Evolutionary conservation across 2,797 vertebrate genomes (phyloP), one percentile per base, ranked within the genome.

Genomic region (Choloepus didactylus): DNA sequence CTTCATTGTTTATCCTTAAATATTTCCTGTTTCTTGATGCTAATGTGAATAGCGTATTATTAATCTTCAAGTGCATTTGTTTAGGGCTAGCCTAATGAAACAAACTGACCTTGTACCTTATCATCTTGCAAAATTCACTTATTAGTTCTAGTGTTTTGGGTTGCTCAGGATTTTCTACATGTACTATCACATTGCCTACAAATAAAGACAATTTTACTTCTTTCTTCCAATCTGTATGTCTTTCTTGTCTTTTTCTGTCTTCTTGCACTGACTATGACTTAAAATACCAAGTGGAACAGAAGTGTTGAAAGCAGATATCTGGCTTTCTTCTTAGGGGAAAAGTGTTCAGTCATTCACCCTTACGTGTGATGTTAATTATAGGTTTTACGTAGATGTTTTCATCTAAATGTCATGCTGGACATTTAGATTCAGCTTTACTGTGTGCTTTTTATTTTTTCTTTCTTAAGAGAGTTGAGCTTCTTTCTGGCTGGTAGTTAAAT

Each of bases 91-190:
- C 25, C 79, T 73, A 46, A 46, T 51, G 44, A 67, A 96, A 66
- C 67, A 89, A 92, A 92, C 8, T 60, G 46, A 62, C 4, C 31
- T 67, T 72, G 5, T 56, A 73, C 56, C n/a, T 0, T 67, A 25
- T 56, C 31, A 77, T 88, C 85, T 84, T 89, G 25, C 54, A 86
- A 62, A 89, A 67, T 86, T 75, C 27, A 75, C 6, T 86, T 44
- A 75, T 11, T 72, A 70, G 4, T 72, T 84, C 18, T 67, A 86
- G 8, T 73, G 73, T 87, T 76, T 44, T 87, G 25, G 31, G 35
- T 51, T 64, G 11, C 44, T 76, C 59, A 77, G 14, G 46, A 84
- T 72, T 90, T 90, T 76, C 16, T 72, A 11, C 9, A 4, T 16
- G 4, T 41, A 25, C 25, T 51, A 35, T 46, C 14, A 91, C 62